Conservation (phyloP, 37 sponge, comb jelly and placozoan genomes). For the Beroe forskalii region DNA sequence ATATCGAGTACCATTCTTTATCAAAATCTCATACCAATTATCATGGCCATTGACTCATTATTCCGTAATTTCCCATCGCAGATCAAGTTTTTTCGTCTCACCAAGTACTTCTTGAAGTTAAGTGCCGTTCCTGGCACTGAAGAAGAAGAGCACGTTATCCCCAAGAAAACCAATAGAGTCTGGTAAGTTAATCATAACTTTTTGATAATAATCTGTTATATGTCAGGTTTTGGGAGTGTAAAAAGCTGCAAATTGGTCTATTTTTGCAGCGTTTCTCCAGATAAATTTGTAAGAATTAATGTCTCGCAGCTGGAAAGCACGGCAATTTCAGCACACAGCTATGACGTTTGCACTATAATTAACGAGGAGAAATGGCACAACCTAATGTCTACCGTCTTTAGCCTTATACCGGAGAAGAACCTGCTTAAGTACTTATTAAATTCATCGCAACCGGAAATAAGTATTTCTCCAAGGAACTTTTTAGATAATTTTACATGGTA, state of each 20-base stretch:
- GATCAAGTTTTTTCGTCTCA: constrained; percentile 60
- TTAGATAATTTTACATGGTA: too few species aligned
- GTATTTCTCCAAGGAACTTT: background rate
- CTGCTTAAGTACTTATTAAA: background rate
- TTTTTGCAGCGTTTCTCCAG: background rate
- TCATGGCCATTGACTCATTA: too few species aligned
- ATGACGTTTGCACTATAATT: too few species aligned
- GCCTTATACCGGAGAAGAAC: background rate
- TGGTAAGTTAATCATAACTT: constrained; percentile 46
- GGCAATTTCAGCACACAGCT: background rate
- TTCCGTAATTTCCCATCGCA: too few species aligned
- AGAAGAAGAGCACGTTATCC: background rate
- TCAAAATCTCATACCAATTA: too few species aligned
- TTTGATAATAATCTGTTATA: background rate
- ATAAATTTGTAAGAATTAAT: background rate
- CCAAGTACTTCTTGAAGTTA: constrained; percentile 55
- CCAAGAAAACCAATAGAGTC: constrained; percentile 20
- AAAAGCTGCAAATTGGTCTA: background rate
- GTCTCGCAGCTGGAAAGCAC: background rate
- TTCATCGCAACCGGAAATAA: background rate
- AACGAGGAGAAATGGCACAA: background rate
- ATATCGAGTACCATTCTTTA: too few species aligned
- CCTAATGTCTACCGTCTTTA: background rate
- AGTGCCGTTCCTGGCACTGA: background rate
- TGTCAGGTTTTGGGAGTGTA: background rate